Evolutionary conservation across 2,797 vertebrate species (phyloP).

Genomic region (Astyanax mexicanus): DNA sequence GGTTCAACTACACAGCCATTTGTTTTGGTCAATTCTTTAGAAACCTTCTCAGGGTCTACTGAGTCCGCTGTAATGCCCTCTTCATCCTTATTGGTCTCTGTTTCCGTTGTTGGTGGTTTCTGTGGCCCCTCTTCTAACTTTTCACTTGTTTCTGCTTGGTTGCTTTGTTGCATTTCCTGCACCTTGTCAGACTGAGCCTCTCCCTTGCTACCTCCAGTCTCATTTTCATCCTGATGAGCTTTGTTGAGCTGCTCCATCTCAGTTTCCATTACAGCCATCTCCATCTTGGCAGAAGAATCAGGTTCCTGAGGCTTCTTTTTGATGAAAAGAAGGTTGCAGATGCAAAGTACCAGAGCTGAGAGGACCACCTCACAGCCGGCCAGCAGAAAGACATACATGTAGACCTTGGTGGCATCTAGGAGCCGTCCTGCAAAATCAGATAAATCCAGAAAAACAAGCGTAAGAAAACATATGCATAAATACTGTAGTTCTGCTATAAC

Average conservation of each 20-base stretch:
- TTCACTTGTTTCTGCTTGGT: constrained; percentile 57
- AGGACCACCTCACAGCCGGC: constrained; percentile 88
- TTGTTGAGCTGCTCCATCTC: constrained; percentile 76
- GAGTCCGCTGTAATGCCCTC: constrained; percentile 61
- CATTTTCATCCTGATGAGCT: constrained; percentile 60
- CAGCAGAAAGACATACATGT: constrained; percentile 90
- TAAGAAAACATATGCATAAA: neutral
- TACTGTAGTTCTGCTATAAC: neutral
- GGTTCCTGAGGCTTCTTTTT: constrained; percentile 67
- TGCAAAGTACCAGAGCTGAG: constrained; percentile 82
- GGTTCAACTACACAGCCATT: constrained; percentile 44
- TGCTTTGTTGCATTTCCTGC: constrained; percentile 76
- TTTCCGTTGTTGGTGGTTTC: constrained; percentile 68
- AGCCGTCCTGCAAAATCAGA: constrained; percentile 77
- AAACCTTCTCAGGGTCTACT: constrained; percentile 78
- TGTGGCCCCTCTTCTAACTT: constrained; percentile 56
- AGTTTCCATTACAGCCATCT: constrained; percentile 56
- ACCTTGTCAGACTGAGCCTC: constrained; percentile 66
- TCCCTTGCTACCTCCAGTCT: constrained; percentile 73
- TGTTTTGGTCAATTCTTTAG: constrained; percentile 70
- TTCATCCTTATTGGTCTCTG: constrained; percentile 65
- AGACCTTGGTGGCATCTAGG: constrained; percentile 86
- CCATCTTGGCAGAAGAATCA: constrained; percentile 68
- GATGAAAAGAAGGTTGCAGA: constrained; percentile 87
- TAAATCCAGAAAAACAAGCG: neutral